Evolutionary conservation across 2,797 vertebrate species (phyloP), one percentile per base, ranked within the genome.

Genomic region (Mallotus villosus): DNA sequence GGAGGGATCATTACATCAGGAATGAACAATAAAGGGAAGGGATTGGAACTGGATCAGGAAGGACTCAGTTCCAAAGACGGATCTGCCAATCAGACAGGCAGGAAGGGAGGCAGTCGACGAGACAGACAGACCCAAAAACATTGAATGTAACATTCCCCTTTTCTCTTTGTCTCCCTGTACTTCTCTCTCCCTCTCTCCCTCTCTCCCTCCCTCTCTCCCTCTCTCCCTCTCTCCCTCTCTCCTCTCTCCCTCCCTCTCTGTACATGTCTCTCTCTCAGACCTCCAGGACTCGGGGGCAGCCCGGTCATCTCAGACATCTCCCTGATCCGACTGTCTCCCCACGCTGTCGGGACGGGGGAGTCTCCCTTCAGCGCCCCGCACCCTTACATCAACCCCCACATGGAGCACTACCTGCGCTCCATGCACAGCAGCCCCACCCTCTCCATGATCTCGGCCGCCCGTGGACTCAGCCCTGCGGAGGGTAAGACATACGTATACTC

Each of bases 391-490:
- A 94, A 90, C 77, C 95, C 96, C 55, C 97, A 99, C 90, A 95
- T 98, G 96, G 97, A 99, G 90, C 96, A 98, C 86, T 99, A 99
- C 91, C 95, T 99, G 66, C 95, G 96, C 67, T 97, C 98, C 0
- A 87, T 99, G 53, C 98, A 99, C 68, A 75, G 95, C 85, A 99
- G 98, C 83, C 97, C 98, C 78, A 96, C 96, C 0, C 95, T 99
- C 71, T 98, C 97, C 0, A 94, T 98, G 92, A 96, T 99, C 92
- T 98, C 98, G 0, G 96, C 97, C 0, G 96, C 97, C 41, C 90
- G 97, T 69, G 97, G 97, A 73, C 94, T 99, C 80, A 99, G 97
- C 82, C 98, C 98, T 0, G 94, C 96, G 0, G 96, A 99, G 0
- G 94, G 97, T 99, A 90, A 95, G 95, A 75, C 27, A 2, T 46